Evolutionary conservation across 2,888 invertebrate species (phyloP), one percentile per base, ranked within the genome.

Genomic region (Catocala fraxini): DNA sequence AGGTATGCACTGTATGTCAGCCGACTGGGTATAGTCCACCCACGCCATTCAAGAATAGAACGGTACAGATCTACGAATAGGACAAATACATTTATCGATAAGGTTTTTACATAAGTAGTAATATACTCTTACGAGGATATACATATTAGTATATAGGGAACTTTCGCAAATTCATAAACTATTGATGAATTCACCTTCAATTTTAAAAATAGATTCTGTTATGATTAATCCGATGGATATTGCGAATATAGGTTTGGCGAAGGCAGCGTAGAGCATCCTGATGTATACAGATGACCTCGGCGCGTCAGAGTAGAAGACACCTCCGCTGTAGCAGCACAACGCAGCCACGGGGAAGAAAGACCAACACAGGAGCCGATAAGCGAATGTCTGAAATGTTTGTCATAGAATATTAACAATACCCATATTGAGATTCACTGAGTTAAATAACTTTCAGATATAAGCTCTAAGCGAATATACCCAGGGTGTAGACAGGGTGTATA

Each of bases 271-370:
- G 1, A 81, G 13, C 4, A 74, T 71, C 1, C 85, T 71, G 4
- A 66, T 4, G 5, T 63, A 54, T 5, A 82, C 6, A 0, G 78
- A 39, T 12, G 57, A 1, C 65, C 58, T 0, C 59, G 56, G 0
- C 69, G 77, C 6, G 15, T 81, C 84, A 0, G 47, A 42, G 59
- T 82, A 85, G 75, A 85, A 86, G 4, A 83, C 35, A 48, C 66
- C 61, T 34, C 80, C 77, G 6, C 73, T 35, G 33, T 72, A 11
- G 9, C 10, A 74, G 34, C 11, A 80, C 6, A 4, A 34, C 4
- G 76, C 0, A 1, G 61, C 64, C 4, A 73, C 5, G 0, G 83
- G 82, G 4, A 82, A 39, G 3, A 76, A 35, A 6, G 67, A n/a
- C 72, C 78, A 82, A 68, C 74, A 81, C 0, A 80, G 5, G n/a